Percentiles rank a stretch among this genome's conserved stretches.
These are phyloP conservation scores for Nymphalis polychloros DNA, from an alignment of 2,888 invertebrate species.

Conservation along the genomic window DNA sequence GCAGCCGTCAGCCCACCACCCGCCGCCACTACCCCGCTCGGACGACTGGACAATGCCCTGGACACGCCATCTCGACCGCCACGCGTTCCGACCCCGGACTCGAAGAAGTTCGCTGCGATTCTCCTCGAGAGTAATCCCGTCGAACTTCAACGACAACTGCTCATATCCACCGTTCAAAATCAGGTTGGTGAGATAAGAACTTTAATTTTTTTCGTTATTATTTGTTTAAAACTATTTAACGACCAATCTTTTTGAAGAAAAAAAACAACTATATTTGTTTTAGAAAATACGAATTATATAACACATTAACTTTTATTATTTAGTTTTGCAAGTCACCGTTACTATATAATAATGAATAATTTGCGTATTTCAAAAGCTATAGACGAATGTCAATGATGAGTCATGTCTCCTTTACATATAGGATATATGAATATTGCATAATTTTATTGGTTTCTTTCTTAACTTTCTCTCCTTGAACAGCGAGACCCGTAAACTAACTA, in stretches of 20 bases:
- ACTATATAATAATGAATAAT: constrained; percentile 27
- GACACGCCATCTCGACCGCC: constrained; percentile 84
- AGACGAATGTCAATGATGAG: constrained; percentile 20
- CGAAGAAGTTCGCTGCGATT: constrained; percentile 90
- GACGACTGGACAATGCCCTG: constrained; percentile 86
- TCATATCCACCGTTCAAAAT: constrained; percentile 91
- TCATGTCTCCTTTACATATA: constrained; percentile 9
- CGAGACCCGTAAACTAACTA: constrained; percentile 12
- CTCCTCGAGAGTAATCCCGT: constrained; percentile 90
- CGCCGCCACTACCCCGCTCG: constrained; percentile 79
- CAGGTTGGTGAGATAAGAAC: constrained; percentile 81
- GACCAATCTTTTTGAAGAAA: too few relatives aligned
- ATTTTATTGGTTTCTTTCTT: constrained; percentile 27
- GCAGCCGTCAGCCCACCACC: constrained; percentile 53
- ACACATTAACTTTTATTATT: constrained; percentile 13
- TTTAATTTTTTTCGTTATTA: too few relatives aligned
- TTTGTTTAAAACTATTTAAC: too few relatives aligned
- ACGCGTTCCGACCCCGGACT: constrained; percentile 85
- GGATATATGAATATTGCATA: constrained; percentile 29
- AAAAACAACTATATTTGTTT: background rate
- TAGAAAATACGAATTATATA: constrained; percentile 19
- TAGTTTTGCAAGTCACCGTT: constrained; percentile 32
- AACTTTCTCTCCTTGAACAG: constrained; percentile 33
- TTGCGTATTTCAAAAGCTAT: constrained; percentile 17
- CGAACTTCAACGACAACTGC: constrained; percentile 91